Evolutionary conservation across 2,113 vertebrate genomes (phyloP).

Genomic region (Corythaixoides concolor): DNA sequence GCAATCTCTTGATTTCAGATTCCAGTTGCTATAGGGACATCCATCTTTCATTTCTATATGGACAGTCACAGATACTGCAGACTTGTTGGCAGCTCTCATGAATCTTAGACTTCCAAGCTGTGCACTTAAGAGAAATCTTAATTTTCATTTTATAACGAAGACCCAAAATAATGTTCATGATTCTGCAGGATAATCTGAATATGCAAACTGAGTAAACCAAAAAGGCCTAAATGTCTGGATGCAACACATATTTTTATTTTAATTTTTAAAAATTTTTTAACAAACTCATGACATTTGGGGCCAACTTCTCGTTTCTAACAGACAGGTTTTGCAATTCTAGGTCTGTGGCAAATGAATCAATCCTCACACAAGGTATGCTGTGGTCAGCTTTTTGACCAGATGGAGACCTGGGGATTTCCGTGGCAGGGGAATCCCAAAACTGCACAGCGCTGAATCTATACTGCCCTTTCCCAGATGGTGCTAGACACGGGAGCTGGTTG

Average conservation of each 20-base stretch:
- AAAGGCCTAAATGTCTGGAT: neutral
- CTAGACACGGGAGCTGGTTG: neutral
- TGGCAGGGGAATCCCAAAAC: neutral
- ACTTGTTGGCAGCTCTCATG: neutral
- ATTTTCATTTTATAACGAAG: neutral
- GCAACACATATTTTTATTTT: neutral
- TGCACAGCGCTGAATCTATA: neutral
- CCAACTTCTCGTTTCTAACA: neutral
- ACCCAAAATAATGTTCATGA: neutral
- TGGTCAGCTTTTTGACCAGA: neutral
- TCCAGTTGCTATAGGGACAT: neutral
- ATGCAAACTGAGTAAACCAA: neutral
- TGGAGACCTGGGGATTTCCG: neutral
- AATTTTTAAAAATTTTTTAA: neutral
- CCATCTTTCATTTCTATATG: neutral
- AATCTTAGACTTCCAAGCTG: neutral
- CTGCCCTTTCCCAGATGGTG: neutral
- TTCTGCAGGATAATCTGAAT: neutral
- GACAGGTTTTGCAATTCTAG: neutral
- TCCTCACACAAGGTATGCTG: neutral
- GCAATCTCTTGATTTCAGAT: neutral
- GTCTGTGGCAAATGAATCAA: neutral
- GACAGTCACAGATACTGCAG: neutral
- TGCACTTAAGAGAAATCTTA: neutral
- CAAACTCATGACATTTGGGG: neutral